Evolutionary conservation across 1,140 invertebrate genomes (phyloP).

Genomic region (Pseudobourletiella spinata): DNA sequence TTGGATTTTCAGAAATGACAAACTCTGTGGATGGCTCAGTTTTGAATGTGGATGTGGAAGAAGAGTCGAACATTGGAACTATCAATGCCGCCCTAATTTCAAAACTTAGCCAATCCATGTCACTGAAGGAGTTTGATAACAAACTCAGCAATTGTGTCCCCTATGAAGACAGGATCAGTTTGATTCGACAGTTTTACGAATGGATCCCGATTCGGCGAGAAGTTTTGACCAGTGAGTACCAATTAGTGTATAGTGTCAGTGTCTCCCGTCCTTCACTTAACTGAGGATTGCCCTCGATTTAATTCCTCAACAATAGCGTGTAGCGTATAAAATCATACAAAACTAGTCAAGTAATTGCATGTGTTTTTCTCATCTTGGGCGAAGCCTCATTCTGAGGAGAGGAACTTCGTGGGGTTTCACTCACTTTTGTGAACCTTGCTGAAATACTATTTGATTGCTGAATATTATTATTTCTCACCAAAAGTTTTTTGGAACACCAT

Average conservation of each 20-base stretch:
- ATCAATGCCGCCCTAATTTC: too few species aligned
- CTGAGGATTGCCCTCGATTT: neutral
- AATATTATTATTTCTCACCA: too few species aligned
- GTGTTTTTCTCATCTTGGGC: neutral
- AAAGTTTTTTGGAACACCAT: too few species aligned
- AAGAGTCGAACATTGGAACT: too few species aligned
- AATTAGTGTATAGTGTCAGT: neutral
- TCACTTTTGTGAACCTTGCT: neutral
- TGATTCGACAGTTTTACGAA: neutral
- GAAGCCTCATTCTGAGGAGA: neutral
- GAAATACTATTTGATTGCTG: neutral
- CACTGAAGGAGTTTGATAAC: neutral
- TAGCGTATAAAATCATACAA: neutral
- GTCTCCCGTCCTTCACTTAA: neutral
- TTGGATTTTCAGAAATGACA: too few species aligned
- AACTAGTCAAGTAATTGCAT: neutral
- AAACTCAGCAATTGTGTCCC: neutral
- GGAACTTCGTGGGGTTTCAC: neutral
- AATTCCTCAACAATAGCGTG: neutral
- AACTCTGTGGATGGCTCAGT: too few species aligned
- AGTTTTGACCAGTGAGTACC: neutral
- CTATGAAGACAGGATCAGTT: neutral
- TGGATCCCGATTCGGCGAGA: neutral
- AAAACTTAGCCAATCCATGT: too few species aligned
- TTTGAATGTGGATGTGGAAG: too few species aligned